phyloP scores from a whole-genome alignment of 2,797 vertebrate species.

The Clarias laeviceps region DNA sequence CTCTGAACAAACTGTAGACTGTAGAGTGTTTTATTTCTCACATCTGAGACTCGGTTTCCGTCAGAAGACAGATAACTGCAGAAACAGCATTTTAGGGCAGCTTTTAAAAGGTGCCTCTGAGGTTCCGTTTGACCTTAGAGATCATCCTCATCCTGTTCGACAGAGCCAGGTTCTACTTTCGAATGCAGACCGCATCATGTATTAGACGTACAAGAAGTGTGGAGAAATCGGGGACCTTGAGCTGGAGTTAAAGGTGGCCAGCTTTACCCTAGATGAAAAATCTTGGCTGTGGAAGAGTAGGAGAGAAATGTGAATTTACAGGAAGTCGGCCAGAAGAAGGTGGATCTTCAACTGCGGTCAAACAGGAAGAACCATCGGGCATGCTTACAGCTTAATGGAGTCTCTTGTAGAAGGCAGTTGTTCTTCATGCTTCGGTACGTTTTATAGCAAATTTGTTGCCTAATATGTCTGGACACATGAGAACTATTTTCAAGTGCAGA shows the following conservation, averaged over 20 bases:
- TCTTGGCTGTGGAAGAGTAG: background rate
- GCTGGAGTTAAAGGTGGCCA: background rate
- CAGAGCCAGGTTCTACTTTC: background rate
- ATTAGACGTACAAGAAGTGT: background rate
- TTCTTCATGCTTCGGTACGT: background rate
- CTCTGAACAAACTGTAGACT: background rate
- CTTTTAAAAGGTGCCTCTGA: background rate
- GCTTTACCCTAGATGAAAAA: background rate
- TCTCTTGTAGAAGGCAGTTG: background rate
- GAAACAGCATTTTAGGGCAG: background rate
- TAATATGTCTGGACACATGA: background rate
- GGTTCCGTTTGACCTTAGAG: background rate
- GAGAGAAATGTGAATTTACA: background rate
- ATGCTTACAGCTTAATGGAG: background rate
- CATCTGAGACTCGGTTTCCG: background rate
- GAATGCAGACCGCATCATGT: background rate
- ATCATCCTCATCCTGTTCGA: background rate
- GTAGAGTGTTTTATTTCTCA: conserved; percentile 1
- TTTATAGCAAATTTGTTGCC: background rate
- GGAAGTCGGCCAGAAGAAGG: background rate
- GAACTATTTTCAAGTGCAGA: background rate
- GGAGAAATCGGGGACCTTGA: background rate
- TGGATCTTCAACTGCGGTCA: background rate
- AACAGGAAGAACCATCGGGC: background rate
- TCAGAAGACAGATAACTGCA: background rate